Evolutionary conservation across 2,888 invertebrate genomes (phyloP), one percentile per base, ranked within the genome.

Genomic region (Gerris lacustris): DNA sequence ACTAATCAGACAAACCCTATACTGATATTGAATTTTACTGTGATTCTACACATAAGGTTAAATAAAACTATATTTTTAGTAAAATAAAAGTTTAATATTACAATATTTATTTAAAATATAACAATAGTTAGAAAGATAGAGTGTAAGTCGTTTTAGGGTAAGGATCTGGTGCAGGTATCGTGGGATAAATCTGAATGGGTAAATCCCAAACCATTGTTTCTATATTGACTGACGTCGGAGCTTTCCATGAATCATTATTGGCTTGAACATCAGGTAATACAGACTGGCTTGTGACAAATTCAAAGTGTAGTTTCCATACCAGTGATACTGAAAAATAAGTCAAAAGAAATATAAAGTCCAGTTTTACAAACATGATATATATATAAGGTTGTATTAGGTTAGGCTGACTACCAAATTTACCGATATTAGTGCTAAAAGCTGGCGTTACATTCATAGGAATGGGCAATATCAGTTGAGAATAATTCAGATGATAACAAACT

Each of bases 181-280:
- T 94, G 0, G 97, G 93, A 81, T 93, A 94, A 72, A 98, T 87
- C 78, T 92, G 92, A 70, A 99, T 89, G 0, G 97, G 96, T 70
- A 98, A 84, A 82, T 97, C 95, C 98, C 98, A 99, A 15, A 96
- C 90, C 95, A 98, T 96, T 0, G 98, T 98, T 82, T 99, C 97
- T 72, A 98, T 96, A 11, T 93, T 88, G 45, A 96, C 84, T 75
- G 88, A 88, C 4, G 88, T 82, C 0, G 96, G 96, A 0, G 93
- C 96, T 77, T 88, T 89, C 89, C 96, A 94, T 18, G 84, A 85
- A 17, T 80, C 82, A 71, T 85, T 83, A 62, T 84, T 86, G 44
- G 84, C 82, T 44, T 86, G 85, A 44, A 86, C 84, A 73, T 85
- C 82, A 69, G 88, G 82, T 70, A 85, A 84, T 77, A 88, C 88